phyloP scores from a whole-genome alignment of 2,797 vertebrate species.

The Pipistrellus pipistrellus region DNA sequence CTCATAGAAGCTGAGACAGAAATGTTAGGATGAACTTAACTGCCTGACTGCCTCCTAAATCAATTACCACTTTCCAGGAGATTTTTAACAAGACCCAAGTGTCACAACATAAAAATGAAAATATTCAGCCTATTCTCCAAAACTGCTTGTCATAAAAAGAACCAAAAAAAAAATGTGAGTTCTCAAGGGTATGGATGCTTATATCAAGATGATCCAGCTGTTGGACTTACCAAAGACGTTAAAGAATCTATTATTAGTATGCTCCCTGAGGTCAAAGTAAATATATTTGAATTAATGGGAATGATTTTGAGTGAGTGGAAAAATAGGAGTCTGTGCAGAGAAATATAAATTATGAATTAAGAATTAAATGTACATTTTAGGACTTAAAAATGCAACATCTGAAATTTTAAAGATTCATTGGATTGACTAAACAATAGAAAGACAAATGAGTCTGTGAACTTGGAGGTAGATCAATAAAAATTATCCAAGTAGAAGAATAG shows the following conservation, averaged over 20 bases:
- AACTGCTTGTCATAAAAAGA: background rate
- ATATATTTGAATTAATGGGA: background rate
- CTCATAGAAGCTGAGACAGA: background rate
- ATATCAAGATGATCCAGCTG: background rate
- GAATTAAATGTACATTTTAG: background rate
- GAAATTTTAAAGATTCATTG: conserved; percentile 34
- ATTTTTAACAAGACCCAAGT: conserved; percentile 33
- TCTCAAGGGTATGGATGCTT: background rate
- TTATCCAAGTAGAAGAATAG: conserved; percentile 16
- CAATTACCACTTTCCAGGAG: background rate
- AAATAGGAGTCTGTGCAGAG: background rate
- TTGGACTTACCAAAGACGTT: background rate
- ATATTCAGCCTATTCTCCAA: background rate
- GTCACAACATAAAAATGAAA: background rate
- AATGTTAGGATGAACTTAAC: background rate
- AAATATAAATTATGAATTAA: conserved; percentile 35
- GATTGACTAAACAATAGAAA: background rate
- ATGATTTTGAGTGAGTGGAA: conserved; percentile 33
- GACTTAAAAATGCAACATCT: background rate
- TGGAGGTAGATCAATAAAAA: background rate
- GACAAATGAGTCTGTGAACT: conserved; percentile 12
- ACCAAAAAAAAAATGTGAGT: conserved; percentile 25
- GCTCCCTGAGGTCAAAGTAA: conserved; percentile 20
- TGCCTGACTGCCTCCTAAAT: background rate
- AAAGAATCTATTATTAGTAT: background rate